Conservation (phyloP, 2,888 invertebrate species). For the Acanthoscelides obtectus region DNA sequence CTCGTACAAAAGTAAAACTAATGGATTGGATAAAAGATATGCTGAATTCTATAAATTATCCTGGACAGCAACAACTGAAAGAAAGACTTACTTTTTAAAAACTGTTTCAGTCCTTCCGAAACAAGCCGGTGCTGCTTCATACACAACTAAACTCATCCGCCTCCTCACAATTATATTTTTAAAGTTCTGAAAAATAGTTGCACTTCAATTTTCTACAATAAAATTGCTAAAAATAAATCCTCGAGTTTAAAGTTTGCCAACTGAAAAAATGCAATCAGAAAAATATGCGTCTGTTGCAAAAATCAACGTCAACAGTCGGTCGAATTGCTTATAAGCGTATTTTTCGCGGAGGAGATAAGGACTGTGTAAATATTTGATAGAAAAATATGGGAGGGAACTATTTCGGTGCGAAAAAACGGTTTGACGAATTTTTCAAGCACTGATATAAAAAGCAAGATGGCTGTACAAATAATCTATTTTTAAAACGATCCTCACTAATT, state of each 20-base stretch:
- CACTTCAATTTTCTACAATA: conserved; percentile 12
- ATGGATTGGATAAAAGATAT: too few species aligned
- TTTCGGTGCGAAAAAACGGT: conserved; percentile 18
- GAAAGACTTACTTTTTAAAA: not conserved
- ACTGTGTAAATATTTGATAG: conserved; percentile 17
- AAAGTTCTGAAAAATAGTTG: not conserved
- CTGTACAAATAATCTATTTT: conserved; percentile 48
- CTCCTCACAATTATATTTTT: not conserved
- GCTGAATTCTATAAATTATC: too few species aligned
- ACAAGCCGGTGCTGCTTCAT: not conserved
- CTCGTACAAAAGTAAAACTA: too few species aligned
- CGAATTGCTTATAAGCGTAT: conserved; percentile 1
- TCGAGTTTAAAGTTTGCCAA: conserved; percentile 12
- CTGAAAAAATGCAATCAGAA: conserved; percentile 6
- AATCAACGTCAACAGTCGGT: not conserved
- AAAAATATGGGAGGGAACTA: not conserved
- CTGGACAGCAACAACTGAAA: too few species aligned
- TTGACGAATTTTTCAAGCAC: conserved; percentile 21
- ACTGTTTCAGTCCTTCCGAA: not conserved
- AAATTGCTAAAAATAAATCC: conserved; percentile 12
- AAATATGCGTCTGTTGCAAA: not conserved
- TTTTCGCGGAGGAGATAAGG: conserved; percentile 16
- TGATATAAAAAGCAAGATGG: conserved; percentile 40
- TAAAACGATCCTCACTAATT: conserved; percentile 29
- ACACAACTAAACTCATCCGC: not conserved